A percentile compares a stretch with the other conserved stretches of the same genome.
Conservation (phyloP, 2,113 vertebrate genomes). For the Pygoscelis antarcticus region DNA sequence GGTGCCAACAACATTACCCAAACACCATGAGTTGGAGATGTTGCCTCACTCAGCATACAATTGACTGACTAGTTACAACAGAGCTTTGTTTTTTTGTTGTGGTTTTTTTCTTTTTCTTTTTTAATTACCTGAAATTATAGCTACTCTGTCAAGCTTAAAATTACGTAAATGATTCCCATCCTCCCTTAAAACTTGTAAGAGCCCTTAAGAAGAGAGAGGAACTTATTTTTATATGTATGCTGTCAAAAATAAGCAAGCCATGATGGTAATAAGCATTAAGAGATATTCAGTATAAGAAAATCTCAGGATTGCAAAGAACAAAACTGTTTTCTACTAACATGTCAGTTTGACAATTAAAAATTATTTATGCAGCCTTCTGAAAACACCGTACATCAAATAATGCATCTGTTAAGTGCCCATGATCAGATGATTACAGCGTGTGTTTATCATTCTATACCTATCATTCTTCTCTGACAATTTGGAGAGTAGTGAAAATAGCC, state of each 20-base stretch:
- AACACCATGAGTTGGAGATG: not conserved
- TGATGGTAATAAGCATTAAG: not conserved
- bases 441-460: not conserved
- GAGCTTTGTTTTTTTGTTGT: not conserved
- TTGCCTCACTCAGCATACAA: not conserved
- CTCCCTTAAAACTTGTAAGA: not conserved
- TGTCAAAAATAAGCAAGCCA: not conserved
- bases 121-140: conserved; percentile 55
- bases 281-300: not conserved
- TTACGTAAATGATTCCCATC: not conserved
- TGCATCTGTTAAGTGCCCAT: not conserved
- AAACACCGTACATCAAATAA: conserved; percentile 11
- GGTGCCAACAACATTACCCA: not conserved
- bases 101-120: not conserved
- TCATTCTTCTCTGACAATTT: not conserved
- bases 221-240: not conserved
- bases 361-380: not conserved
- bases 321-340: not conserved
- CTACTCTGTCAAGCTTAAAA: conserved; percentile 60
- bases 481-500: not conserved
- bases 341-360: not conserved
- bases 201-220: not conserved
- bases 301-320: not conserved
- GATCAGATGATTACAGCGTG: not conserved
- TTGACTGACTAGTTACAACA: not conserved